phyloP scores from a whole-genome alignment of 2,797 vertebrate species.

The Anguilla megastoma region DNA sequence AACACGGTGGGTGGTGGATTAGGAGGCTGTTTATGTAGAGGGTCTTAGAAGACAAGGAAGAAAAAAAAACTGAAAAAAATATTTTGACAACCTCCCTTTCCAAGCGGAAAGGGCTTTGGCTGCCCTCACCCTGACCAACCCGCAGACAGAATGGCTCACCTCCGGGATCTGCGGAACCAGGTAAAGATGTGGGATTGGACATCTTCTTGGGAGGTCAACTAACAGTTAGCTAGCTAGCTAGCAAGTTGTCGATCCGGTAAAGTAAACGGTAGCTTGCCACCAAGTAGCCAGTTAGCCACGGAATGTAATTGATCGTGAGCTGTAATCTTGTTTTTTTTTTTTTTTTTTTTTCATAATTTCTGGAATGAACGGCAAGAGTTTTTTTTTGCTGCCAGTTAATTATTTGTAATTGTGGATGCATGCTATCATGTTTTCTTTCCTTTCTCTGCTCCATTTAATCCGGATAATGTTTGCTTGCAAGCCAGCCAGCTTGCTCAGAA shows the following conservation, averaged over 20 bases:
- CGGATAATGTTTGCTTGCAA: conserved; percentile 10
- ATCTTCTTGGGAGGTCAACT: conserved; percentile 19
- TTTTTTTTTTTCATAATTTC: not conserved
- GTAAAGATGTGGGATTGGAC: conserved; percentile 36
- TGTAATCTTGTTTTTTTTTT: not conserved
- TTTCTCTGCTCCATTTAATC: conserved; percentile 2
- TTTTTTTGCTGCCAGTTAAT: conserved; percentile 9
- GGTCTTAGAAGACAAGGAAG: conserved; percentile 37
- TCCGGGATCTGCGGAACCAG: conserved; percentile 51
- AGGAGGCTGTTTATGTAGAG: conserved; percentile 37
- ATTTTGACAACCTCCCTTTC: conserved; percentile 27
- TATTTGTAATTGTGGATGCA: not conserved
- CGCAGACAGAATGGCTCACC: conserved; percentile 50
- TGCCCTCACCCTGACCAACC: conserved; percentile 38
- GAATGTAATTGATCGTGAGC: not conserved
- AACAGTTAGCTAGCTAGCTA: not conserved
- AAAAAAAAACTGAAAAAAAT: conserved; percentile 37
- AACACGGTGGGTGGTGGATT: conserved; percentile 35
- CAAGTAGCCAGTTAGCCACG: not conserved
- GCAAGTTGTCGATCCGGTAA: not conserved
- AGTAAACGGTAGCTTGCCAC: not conserved
- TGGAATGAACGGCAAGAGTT: conserved; percentile 17
- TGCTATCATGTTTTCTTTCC: not conserved
- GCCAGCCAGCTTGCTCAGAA: not conserved
- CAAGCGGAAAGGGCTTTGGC: conserved; percentile 34